Evolutionary conservation across 92 coral and sea anemone species (phyloP).

Genomic region (Actinostola sp.): DNA sequence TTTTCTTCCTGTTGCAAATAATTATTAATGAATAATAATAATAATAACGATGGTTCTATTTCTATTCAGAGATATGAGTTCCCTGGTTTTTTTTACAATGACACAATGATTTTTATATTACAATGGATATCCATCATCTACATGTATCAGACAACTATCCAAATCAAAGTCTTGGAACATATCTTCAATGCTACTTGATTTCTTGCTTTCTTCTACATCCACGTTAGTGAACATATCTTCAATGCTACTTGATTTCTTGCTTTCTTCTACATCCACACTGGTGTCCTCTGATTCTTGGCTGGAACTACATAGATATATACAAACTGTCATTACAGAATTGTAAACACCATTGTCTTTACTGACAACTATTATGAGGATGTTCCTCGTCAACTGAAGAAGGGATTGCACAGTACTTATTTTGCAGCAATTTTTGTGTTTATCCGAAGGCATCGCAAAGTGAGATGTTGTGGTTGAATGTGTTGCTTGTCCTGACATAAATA

Average conservation of each 20-base stretch:
- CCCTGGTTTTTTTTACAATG: no score
- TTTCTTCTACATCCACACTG: conserved; percentile 52
- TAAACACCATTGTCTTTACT: not conserved
- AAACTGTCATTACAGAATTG: not conserved
- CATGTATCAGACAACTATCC: conserved; percentile 78
- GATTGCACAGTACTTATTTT: no score
- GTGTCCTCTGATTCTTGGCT: conserved; percentile 45
- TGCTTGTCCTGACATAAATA: no score
- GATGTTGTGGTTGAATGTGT: no score
- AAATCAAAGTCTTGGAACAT: conserved; percentile 74
- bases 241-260: conserved; percentile 53
- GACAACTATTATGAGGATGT: no score
- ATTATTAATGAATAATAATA: not conserved
- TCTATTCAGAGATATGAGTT: not conserved
- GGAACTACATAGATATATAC: conserved; percentile 30
- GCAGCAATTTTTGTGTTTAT: no score
- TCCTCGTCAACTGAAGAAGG: no score
- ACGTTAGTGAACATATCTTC: conserved; percentile 79
- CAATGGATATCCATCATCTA: conserved; percentile 77
- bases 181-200: conserved; percentile 70
- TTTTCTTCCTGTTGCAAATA: no score
- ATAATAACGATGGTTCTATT: not conserved
- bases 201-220: no score
- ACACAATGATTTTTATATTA: conserved; percentile 40
- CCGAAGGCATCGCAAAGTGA: no score